Evolutionary conservation across 2,888 invertebrate genomes (phyloP).

Genomic region (Chymomyza procnemis): DNA sequence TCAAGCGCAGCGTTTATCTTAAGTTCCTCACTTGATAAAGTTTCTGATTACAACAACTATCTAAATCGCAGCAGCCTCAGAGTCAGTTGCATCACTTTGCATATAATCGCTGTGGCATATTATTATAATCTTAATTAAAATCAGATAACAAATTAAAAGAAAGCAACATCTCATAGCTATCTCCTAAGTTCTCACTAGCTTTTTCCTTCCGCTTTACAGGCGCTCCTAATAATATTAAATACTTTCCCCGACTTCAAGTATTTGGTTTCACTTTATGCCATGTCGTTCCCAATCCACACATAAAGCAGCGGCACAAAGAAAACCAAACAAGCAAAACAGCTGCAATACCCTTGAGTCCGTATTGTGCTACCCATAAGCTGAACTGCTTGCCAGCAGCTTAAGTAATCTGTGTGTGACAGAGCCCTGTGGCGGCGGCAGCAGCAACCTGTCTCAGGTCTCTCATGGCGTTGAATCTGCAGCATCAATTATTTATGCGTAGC

Average conservation of each 20-base stretch:
- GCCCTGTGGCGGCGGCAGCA: background rate
- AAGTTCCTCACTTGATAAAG: too few relatives aligned
- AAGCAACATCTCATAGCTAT: too few relatives aligned
- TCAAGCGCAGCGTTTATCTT: too few relatives aligned
- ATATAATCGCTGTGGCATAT: too few relatives aligned
- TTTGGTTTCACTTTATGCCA: background rate
- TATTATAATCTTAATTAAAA: too few relatives aligned
- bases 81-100: too few relatives aligned
- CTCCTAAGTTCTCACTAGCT: too few relatives aligned
- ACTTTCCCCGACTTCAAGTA: background rate
- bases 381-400: background rate
- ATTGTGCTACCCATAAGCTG: background rate
- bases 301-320: background rate
- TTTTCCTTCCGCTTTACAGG: background rate
- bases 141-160: too few relatives aligned
- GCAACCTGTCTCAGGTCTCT: background rate
- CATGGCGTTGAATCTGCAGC: slow-evolving; percentile 53
- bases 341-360: background rate
- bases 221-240: background rate
- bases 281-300: background rate
- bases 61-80: too few relatives aligned
- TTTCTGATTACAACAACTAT: too few relatives aligned
- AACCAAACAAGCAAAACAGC: background rate
- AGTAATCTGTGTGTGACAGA: background rate
- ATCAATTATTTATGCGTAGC: slow-evolving; percentile 69